Evolutionary conservation across 2,888 invertebrate genomes (phyloP), one percentile per base, ranked within the genome.

Genomic region (Hemicrepidius hirtus): DNA sequence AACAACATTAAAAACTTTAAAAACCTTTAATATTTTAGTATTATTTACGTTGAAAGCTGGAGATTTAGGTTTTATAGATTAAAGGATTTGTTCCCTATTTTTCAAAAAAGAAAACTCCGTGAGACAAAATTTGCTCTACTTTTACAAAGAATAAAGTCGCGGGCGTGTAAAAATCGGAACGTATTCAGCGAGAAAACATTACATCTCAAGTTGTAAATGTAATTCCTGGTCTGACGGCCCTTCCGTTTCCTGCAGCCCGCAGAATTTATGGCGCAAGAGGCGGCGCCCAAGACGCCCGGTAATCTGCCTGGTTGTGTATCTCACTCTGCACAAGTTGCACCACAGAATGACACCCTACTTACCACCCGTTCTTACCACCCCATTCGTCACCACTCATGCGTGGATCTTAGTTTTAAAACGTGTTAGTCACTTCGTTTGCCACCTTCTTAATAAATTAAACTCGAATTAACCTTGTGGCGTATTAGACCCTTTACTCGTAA

Each of bases 171-270:
- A 46, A 57, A 57, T 66, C 64, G 32, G 24, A 73, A 53, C 55
- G 55, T 71, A 71, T 71, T 71, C 62, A 76, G 71, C 50, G 74
- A 65, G 71, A 75, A 75, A 73, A 73, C 73, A 75, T 76, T 75
- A 70, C 76, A 77, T 75, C 74, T 75, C 68, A 66, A 68, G 67
- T 75, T 77, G 76, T 78, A 77, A 77, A 77, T 79, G 76, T 79
- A 79, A 78, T 79, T 75, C 76, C 73, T 74, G 71, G 65, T 71
- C 75, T 76, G 76, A 75, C 76, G 75, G 73, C 75, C 76, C 74
- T 78, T 79, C 79, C 79, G 79, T 73, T 78, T 79, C 79, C 79
- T 77, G 75, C 71, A 74, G 75, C 68, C 50, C 55, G 67, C 65
- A 71, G 71, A 69, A 78, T 78, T 79, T 78, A 79, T 78, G 71